These are phyloP conservation scores for Channa maculata DNA, from an alignment of 2,113 vertebrate genomes.

Conservation along the genomic window DNA sequence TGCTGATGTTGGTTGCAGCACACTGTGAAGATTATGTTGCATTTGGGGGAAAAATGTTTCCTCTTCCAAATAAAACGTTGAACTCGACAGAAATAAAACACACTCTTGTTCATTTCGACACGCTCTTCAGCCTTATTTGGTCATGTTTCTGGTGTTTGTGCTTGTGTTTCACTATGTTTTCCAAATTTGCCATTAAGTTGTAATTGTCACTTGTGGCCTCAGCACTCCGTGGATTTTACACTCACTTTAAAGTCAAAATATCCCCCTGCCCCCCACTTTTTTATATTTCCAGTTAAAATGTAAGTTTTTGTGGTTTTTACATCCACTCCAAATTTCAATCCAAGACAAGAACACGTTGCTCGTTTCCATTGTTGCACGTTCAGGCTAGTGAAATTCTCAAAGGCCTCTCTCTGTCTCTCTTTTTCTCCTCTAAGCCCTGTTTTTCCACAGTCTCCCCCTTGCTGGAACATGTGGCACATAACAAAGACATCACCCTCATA, in stretches of 20 bases:
- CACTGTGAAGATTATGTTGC: background rate
- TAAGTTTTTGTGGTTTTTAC: slow-evolving; percentile 6
- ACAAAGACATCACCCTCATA: slow-evolving; percentile 79
- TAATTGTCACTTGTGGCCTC: background rate
- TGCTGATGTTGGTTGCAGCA: background rate
- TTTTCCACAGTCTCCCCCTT: slow-evolving; percentile 32
- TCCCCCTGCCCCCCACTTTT: background rate
- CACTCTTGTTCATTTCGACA: background rate
- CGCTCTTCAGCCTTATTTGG: background rate
- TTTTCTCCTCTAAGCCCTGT: slow-evolving; percentile 21
- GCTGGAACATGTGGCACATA: slow-evolving; percentile 73
- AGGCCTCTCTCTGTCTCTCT: slow-evolving; percentile 31
- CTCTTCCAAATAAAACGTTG: background rate
- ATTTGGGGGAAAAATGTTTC: background rate
- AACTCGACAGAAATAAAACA: background rate
- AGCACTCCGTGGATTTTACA: background rate
- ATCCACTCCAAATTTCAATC: slow-evolving; percentile 16
- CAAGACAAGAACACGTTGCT: background rate
- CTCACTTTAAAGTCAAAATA: background rate
- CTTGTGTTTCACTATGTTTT: background rate
- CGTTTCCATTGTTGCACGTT: slow-evolving; percentile 35
- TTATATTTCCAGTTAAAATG: background rate
- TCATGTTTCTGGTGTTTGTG: background rate
- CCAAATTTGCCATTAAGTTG: background rate
- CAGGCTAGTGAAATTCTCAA: slow-evolving; percentile 45